Base-by-base conservation (phyloP, 1,140 invertebrate genomes). In the Bombus haemorrhoidalis region DNA sequence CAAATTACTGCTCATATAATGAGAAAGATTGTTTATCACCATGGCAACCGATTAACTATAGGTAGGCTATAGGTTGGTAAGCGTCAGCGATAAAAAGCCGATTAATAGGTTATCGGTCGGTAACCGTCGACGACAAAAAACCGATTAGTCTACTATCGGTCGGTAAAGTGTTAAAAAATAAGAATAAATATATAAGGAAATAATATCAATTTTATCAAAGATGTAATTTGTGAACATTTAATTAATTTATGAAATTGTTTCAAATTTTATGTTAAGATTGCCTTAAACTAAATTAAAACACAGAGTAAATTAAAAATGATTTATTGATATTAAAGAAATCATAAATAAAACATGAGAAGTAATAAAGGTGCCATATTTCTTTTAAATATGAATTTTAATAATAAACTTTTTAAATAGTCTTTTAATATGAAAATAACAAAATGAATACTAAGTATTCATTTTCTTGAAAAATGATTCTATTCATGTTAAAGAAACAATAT, bases 401-500 rank as follows among this genome's bases (percentile, higher is more conserved):
- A 37, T 47, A n/a, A 2, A 59, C 25, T n/a, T 76, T 77, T 41
- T 77, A 12, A 28, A 34, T 64, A 22, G 2, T 62, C 13, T 39
- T 47, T 53, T 34, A 53, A 5, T 57, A 77, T 32, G 34, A 73
- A 73, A 68, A 41, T 83, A 69, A 59, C 68, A 72, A 76, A 41
- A 32, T 53, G 18, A 57, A 76, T 76, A 84, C 5, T 71, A 71
- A 22, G 9, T 43, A 84, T 59, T 59, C n/a, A 22, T 71, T 69
- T n/a, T 71, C 25, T 71, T 32, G 3, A 41, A 41, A 53, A 43
- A 85, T 39, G 53, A 73, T 57, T 79, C 2, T 15, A 15, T 74
- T 15, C 32, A 72, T n/a, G 5, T 74, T 74, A 81, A 62, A n/a
- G 77, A 83, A 83, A 77, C 53, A 77, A 78, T 69, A 72, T 83